Evolutionary conservation across 2,797 vertebrate species (phyloP).

Genomic region (Intellagama lesueurii): DNA sequence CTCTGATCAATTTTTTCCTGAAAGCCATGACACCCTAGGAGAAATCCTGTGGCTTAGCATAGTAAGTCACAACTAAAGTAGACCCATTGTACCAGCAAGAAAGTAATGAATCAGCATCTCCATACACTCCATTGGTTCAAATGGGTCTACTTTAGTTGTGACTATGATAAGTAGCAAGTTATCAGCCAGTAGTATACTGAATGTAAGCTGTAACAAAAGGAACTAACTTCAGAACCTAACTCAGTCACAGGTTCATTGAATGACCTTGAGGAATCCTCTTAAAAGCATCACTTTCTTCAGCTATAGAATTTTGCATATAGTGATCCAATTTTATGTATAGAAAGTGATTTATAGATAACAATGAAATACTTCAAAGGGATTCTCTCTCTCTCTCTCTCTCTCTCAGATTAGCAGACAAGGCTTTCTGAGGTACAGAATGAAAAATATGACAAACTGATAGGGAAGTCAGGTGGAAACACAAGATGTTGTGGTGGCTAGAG

Average conservation of each 20-base stretch:
- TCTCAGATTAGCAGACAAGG: background rate
- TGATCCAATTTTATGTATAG: constrained; percentile 7
- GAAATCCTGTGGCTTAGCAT: too few species aligned
- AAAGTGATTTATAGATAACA: background rate
- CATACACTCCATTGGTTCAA: too few species aligned
- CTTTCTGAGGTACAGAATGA: background rate
- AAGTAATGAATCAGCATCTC: too few species aligned
- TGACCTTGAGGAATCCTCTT: background rate
- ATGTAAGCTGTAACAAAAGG: background rate
- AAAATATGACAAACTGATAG: background rate
- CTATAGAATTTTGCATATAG: background rate
- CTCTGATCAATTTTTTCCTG: background rate
- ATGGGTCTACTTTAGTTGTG: too few species aligned
- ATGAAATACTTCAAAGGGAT: background rate
- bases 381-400: background rate
- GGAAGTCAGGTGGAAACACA: too few species aligned
- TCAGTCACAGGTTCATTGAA: background rate
- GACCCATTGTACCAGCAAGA: too few species aligned
- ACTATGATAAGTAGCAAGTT: too few species aligned
- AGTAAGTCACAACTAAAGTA: too few species aligned
- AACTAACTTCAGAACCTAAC: background rate
- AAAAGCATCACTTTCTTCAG: background rate
- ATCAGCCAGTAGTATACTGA: background rate
- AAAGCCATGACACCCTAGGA: background rate
- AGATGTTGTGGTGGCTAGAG: too few species aligned